These are phyloP conservation scores for Harmothoe impar DNA, from an alignment of 2,888 invertebrate genomes.

Conservation along the genomic window DNA sequence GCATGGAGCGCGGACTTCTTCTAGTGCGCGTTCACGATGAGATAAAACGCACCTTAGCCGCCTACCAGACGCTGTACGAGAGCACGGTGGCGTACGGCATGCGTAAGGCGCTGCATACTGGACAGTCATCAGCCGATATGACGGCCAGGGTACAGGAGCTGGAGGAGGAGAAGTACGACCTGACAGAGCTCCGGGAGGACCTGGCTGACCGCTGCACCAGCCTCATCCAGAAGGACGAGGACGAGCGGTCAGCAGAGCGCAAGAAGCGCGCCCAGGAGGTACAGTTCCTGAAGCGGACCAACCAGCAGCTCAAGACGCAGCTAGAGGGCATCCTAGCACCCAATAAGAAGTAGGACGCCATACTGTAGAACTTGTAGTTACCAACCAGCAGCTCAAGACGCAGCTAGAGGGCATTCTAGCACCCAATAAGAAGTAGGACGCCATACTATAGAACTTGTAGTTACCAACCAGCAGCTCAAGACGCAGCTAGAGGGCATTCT, in stretches of 20 bases:
- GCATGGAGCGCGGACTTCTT: constrained; percentile 96
- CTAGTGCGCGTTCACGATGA: constrained; percentile 96
- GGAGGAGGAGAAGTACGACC: constrained; percentile 89
- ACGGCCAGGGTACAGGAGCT: constrained; percentile 85
- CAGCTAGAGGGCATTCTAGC: constrained; percentile 97
- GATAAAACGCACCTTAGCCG: constrained; percentile 97
- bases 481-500: constrained; percentile 87
- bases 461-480: constrained; percentile 95
- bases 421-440: constrained; percentile 88
- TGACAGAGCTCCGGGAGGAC: constrained; percentile 88
- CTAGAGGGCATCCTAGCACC: constrained; percentile 97
- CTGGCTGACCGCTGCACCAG: constrained; percentile 84
- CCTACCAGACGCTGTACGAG: constrained; percentile 97
- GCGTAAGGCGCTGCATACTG: constrained; percentile 97
- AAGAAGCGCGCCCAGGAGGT: constrained; percentile 96
- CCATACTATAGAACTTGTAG: not conserved
- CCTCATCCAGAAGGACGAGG: constrained; percentile 85
- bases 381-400: constrained; percentile 96
- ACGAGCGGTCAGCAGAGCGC: constrained; percentile 93
- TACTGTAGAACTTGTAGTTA: constrained; percentile 79
- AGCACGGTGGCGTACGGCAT: constrained; percentile 99
- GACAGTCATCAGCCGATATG: constrained; percentile 89
- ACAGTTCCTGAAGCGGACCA: constrained; percentile 95
- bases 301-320: constrained; percentile 96
- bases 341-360: constrained; percentile 86